These are phyloP conservation scores for Dreissena polymorpha DNA, from an alignment of 1,140 invertebrate genomes.

Conservation along the genomic window DNA sequence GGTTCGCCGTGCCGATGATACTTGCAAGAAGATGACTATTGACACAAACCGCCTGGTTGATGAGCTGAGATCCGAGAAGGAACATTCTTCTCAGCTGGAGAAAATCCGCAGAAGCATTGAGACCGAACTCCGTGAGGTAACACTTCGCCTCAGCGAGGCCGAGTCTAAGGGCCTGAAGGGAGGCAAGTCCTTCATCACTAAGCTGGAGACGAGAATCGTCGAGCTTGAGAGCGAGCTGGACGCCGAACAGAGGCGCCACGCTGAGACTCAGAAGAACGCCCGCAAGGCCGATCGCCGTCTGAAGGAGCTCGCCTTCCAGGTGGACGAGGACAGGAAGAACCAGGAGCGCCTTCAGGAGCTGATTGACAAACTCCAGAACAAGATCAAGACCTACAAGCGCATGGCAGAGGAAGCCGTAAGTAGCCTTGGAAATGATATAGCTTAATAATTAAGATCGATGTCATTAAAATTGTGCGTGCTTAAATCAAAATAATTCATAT, in stretches of 20 bases:
- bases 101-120: conserved; percentile 98
- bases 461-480: not conserved
- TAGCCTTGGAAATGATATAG: conserved; percentile 22
- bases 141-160: conserved; percentile 94
- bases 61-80: conserved; percentile 98
- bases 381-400: conserved; percentile 99
- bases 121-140: conserved; percentile 98
- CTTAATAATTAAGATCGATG: not conserved
- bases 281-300: conserved; percentile 89
- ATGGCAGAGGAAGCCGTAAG: conserved; percentile 97
- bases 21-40: conserved; percentile 91
- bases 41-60: conserved; percentile 97
- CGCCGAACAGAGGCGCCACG: conserved; percentile 96
- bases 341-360: conserved; percentile 98
- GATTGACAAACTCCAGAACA: conserved; percentile 98
- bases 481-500: not conserved
- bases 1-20: conserved; percentile 71
- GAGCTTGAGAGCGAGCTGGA: conserved; percentile 97
- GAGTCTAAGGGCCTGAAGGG: conserved; percentile 97
- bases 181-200: conserved; percentile 89
- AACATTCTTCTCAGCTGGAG: conserved; percentile 97
- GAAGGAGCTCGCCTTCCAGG: conserved; percentile 88
- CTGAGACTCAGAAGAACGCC: conserved; percentile 83
- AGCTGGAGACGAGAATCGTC: conserved; percentile 80
- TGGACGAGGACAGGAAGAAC: conserved; percentile 97